Evolutionary conservation across 2,797 vertebrate genomes (phyloP).

Genomic region (Phalloptychus januarius): DNA sequence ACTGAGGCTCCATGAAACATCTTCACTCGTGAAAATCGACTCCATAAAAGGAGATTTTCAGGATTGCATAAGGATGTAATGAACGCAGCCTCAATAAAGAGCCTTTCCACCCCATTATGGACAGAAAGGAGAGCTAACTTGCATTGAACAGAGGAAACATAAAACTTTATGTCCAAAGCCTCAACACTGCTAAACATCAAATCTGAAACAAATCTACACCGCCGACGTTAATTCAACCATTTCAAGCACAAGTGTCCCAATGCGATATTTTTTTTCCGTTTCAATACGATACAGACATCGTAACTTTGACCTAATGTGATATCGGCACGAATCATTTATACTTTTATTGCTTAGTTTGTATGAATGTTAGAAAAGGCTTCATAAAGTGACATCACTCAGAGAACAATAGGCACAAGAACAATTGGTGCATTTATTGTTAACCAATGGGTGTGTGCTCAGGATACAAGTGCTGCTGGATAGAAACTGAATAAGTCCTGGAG

Average conservation of each 20-base stretch:
- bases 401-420: too few species aligned
- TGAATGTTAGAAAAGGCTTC: too few species aligned
- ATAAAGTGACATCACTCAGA: too few species aligned
- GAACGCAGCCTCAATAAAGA: not conserved
- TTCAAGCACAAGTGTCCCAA: not conserved
- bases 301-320: too few species aligned
- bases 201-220: not conserved
- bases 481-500: too few species aligned
- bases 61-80: not conserved
- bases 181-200: not conserved
- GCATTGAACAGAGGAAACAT: not conserved
- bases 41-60: not conserved
- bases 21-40: conserved; percentile 14
- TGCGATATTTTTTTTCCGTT: too few species aligned
- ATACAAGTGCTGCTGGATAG: too few species aligned
- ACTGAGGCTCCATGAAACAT: conserved; percentile 70
- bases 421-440: too few species aligned
- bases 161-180: not conserved
- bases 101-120: not conserved
- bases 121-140: not conserved
- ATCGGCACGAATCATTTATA: too few species aligned
- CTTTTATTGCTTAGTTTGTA: too few species aligned
- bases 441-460: too few species aligned
- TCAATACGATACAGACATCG: too few species aligned
- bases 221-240: not conserved